Conservation (phyloP, 2,113 vertebrate genomes). For the Brienomyrus longianalis region DNA sequence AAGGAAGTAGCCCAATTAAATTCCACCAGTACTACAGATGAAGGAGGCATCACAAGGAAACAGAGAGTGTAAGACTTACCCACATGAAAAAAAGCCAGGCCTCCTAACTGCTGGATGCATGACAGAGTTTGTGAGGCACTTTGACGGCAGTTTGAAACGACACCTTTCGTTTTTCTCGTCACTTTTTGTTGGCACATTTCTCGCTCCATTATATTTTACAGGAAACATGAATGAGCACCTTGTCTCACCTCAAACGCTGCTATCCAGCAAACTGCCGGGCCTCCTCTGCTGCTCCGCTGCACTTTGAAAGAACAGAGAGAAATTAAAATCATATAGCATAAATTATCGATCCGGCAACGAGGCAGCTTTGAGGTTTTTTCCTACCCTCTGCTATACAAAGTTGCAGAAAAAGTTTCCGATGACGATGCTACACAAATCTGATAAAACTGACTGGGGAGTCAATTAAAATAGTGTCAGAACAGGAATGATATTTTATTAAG, state of each 20-base stretch:
- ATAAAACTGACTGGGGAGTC: conserved; percentile 77
- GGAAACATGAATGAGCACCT: conserved; percentile 46
- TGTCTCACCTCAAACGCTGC: conserved; percentile 59
- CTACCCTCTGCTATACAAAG: conserved; percentile 44
- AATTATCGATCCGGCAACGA: conserved; percentile 72
- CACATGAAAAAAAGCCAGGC: neutral
- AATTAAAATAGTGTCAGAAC: conserved; percentile 70
- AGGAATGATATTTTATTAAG: conserved; percentile 74
- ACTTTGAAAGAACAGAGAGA: conserved; percentile 73
- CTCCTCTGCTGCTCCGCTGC: conserved; percentile 46
- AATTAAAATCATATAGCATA: conserved; percentile 71
- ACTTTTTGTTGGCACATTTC: conserved; percentile 53
- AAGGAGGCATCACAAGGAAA: neutral
- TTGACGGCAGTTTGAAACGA: neutral
- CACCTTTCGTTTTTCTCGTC: conserved; percentile 30
- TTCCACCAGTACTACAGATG: neutral
- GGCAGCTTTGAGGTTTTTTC: conserved; percentile 47
- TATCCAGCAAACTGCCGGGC: conserved; percentile 62
- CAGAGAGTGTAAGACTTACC: neutral
- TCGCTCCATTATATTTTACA: conserved; percentile 52
- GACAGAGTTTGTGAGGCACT: neutral
- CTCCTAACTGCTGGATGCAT: neutral
- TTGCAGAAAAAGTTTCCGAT: conserved; percentile 61
- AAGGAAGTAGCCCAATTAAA: neutral
- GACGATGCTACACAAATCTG: conserved; percentile 66